These are phyloP conservation scores for Daphoenositta chrysoptera DNA, from an alignment of 2,113 vertebrate genomes.

Conservation along the genomic window DNA sequence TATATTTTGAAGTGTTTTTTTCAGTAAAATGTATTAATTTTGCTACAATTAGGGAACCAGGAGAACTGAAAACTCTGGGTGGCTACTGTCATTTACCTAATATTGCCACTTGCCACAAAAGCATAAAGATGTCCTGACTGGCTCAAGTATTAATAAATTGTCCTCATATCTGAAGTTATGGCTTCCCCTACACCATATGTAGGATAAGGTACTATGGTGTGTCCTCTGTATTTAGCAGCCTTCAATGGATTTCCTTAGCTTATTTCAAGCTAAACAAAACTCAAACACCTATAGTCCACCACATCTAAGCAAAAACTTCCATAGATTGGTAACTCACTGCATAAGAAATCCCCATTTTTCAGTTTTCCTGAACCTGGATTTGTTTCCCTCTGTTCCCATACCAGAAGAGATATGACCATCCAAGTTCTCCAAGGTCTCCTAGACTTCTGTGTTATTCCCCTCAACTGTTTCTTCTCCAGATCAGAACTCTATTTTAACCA, in stretches of 20 bases:
- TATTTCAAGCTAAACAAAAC: background rate
- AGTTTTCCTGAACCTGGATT: background rate
- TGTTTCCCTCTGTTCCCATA: background rate
- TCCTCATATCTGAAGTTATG: background rate
- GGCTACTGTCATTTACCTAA: background rate
- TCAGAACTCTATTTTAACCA: background rate
- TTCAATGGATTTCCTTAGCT: background rate
- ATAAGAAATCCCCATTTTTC: background rate
- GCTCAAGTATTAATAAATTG: background rate
- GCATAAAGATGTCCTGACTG: background rate
- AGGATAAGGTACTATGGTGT: background rate
- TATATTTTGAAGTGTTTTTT: background rate
- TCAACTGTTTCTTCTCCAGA: background rate
- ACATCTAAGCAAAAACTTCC: background rate
- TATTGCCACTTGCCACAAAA: background rate
- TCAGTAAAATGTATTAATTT: background rate
- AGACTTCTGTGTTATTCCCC: background rate
- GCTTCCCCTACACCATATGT: fast-evolving
- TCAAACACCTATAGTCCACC: background rate
- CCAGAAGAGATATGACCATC: background rate
- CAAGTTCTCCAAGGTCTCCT: background rate
- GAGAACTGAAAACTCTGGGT: background rate
- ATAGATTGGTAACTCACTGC: background rate
- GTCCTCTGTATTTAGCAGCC: background rate
- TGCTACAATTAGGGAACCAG: background rate